Percentiles rank a stretch among this genome's conserved stretches.
Conservation (phyloP, 2,888 invertebrate species). For the Synanthedon andrenaeformis region DNA sequence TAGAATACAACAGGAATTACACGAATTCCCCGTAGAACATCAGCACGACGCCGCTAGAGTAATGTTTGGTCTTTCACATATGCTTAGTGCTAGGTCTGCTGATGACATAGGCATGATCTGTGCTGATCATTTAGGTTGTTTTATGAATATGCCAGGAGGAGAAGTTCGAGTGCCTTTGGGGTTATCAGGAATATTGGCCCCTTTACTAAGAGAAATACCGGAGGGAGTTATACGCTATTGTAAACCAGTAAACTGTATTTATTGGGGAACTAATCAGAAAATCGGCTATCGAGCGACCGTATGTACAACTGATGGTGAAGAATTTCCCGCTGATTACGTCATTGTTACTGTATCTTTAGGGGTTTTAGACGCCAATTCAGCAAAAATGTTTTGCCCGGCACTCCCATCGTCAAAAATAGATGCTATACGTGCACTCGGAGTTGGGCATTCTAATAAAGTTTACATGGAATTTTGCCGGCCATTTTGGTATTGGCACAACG, state of each 20-base stretch:
- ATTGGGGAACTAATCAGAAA: conserved; percentile 74
- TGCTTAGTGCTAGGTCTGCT: conserved; percentile 73
- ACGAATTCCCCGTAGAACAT: conserved; percentile 74
- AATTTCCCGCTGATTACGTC: conserved; percentile 81
- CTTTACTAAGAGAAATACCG: conserved; percentile 74
- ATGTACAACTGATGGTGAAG: conserved; percentile 75
- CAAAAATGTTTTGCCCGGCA: conserved; percentile 76
- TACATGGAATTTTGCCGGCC: conserved; percentile 80
- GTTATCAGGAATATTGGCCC: conserved; percentile 74
- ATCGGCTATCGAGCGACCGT: conserved; percentile 65
- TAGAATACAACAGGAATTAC: conserved; percentile 76
- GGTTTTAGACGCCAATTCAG: conserved; percentile 74
- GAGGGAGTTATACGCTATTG: conserved; percentile 73
- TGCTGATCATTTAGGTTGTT: conserved; percentile 48
- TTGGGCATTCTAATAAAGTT: conserved; percentile 81
- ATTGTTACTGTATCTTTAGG: conserved; percentile 83
- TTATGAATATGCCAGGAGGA: conserved; percentile 70
- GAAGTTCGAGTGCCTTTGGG: conserved; percentile 74
- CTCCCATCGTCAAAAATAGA: conserved; percentile 77
- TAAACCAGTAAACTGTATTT: conserved; percentile 77
- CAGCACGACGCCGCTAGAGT: conserved; percentile 76
- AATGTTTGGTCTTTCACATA: conserved; percentile 75
- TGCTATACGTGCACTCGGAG: conserved; percentile 76
- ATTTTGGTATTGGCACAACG: conserved; percentile 79
- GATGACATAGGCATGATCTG: conserved; percentile 68